phyloP scores from a whole-genome alignment of 2,888 invertebrate genomes.

The Atrina japonica region DNA sequence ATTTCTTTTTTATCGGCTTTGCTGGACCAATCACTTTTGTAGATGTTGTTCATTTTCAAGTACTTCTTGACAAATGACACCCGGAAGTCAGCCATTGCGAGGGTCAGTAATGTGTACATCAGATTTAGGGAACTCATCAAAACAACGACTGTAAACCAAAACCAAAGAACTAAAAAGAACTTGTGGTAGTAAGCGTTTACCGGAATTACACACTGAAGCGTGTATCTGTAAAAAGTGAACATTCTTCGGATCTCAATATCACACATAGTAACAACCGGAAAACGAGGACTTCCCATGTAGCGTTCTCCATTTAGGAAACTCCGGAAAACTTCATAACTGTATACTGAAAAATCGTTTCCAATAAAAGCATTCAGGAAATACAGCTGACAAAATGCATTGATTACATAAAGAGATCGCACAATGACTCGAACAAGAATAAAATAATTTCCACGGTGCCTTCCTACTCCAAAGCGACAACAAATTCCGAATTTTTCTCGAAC shows the following conservation, averaged over 20 bases:
- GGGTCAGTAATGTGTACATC: neutral
- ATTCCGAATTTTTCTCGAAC: conserved; percentile 20
- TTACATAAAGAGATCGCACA: conserved; percentile 12
- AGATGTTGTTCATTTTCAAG: conserved; percentile 13
- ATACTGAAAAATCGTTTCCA: conserved; percentile 29
- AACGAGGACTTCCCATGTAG: conserved; percentile 17
- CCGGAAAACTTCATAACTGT: conserved; percentile 25
- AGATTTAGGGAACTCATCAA: conserved; percentile 13
- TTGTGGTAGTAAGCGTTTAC: conserved; percentile 31
- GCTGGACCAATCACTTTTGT: neutral
- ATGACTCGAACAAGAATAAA: conserved; percentile 11
- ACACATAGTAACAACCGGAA: conserved; percentile 28
- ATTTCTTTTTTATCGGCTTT: conserved; percentile 4
- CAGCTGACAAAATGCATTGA: conserved; percentile 26
- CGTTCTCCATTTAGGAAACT: conserved; percentile 12
- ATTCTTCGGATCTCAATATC: conserved; percentile 32
- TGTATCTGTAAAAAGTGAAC: conserved; percentile 22
- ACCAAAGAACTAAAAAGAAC: conserved; percentile 35
- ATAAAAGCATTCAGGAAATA: conserved; percentile 31
- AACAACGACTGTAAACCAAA: conserved; percentile 20
- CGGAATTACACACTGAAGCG: conserved; percentile 27
- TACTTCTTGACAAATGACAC: conserved; percentile 21
- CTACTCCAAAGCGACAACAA: conserved; percentile 10
- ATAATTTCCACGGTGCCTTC: conserved; percentile 26
- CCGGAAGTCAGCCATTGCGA: neutral